Conservation (phyloP, 2,113 vertebrate species). For the Silurus meridionalis region DNA sequence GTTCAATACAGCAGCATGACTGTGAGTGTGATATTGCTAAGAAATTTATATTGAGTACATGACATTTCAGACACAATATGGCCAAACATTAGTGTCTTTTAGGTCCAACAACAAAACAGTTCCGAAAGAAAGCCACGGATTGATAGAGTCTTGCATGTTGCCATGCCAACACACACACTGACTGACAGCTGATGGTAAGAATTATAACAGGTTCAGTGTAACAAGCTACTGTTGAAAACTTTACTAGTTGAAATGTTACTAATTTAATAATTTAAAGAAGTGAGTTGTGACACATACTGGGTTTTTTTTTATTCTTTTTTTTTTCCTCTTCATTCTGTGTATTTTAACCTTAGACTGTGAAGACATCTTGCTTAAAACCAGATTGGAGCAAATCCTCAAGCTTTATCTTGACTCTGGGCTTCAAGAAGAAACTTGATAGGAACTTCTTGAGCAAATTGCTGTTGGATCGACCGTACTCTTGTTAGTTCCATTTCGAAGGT, state of each 20-base stretch:
- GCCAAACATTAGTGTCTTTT: background rate
- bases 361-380: conserved; percentile 67
- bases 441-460: conserved; percentile 68
- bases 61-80: background rate
- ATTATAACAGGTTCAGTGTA: background rate
- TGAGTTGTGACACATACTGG: background rate
- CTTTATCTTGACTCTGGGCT: conserved; percentile 69
- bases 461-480: conserved; percentile 40
- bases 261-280: background rate
- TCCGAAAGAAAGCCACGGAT: background rate
- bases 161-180: background rate
- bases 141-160: background rate
- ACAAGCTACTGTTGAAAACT: background rate
- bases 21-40: background rate
- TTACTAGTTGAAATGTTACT: background rate
- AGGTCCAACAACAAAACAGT: background rate
- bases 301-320: background rate
- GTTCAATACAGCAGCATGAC: background rate
- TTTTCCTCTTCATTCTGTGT: background rate
- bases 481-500: background rate
- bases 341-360: conserved; percentile 58
- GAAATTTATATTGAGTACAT: background rate
- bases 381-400: conserved; percentile 54
- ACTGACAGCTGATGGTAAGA: background rate
- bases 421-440: conserved; percentile 67